Base-by-base conservation (phyloP, 2,797 vertebrate species). In the Chrosomus eos region DNA sequence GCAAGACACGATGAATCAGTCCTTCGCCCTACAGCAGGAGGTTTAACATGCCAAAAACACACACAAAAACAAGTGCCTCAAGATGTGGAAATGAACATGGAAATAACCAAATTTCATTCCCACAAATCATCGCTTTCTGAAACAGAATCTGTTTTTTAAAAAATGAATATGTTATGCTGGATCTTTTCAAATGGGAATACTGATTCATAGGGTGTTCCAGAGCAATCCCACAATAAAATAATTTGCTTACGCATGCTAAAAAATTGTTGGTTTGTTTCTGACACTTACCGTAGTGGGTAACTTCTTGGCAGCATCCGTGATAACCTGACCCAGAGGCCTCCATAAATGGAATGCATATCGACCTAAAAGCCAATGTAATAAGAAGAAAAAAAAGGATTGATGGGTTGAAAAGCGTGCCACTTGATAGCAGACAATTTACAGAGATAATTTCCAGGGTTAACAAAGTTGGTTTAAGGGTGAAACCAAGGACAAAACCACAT, bases 261-360 rank as follows among this genome's bases (percentile, higher is more conserved):
- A 23, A 14, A 51, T 26, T 3, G 14, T 26, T 36, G 18, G 21
- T 53, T 28, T 51, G 26, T 51, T 81, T 48, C 8, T 5, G 86
- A 83, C 85, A 95, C 97, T 97, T 93, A 98, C 97, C 0, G 95
- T 90, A 66, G 94, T 66, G 31, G 97, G 96, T 93, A 98, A 95
- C 73, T 95, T 97, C 88, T 92, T 97, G 45, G 95, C 94, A 8
- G 95, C 95, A 88, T 96, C 93, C 80, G 95, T 92, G 81, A 98
- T 94, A 68, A 96, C 88, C 88, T 97, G 96, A 83, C 96, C 95
- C 62, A 98, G 91, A 75, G 97, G 97, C 85, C 97, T 99, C 97
- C 97, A 97, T 80, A 97, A 90, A 45, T 93, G 96, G 91, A 97
- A 97, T 11, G 96, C 95, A 4, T 95, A 98, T 81, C 95, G 96